phyloP scores from a whole-genome alignment of 2,888 invertebrate genomes.

The Parnassius orleans region DNA sequence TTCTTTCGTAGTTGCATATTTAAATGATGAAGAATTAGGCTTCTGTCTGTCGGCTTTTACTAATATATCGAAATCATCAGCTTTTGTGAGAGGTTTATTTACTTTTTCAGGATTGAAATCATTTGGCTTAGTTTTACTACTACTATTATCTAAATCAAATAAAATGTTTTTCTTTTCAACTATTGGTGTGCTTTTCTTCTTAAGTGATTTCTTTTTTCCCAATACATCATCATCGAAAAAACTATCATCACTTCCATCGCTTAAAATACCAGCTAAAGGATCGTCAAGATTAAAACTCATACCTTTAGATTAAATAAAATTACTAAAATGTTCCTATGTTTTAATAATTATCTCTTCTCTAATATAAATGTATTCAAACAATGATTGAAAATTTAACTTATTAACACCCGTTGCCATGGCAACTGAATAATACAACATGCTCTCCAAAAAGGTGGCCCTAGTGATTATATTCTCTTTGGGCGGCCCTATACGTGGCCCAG shows the following conservation, averaged over 20 bases:
- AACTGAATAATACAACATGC: too few relatives aligned
- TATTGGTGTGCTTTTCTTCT: conserved; percentile 50
- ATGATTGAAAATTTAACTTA: too few relatives aligned
- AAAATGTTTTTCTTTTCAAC: conserved; percentile 62
- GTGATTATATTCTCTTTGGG: too few relatives aligned
- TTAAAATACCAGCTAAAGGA: conserved; percentile 83
- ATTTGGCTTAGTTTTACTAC: conserved; percentile 36
- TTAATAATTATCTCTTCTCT: too few relatives aligned
- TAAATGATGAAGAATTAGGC: conserved; percentile 28
- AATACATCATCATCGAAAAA: conserved; percentile 84
- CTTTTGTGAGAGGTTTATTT: conserved; percentile 47
- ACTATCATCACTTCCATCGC: conserved; percentile 86
- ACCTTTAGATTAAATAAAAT: neutral
- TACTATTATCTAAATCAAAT: conserved; percentile 58
- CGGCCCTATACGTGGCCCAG: too few relatives aligned
- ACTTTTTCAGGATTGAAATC: conserved; percentile 37
- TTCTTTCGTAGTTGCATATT: conserved; percentile 42
- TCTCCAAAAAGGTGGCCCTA: too few relatives aligned
- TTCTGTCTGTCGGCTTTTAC: conserved; percentile 2
- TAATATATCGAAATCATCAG: conserved; percentile 28
- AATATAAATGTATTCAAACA: too few relatives aligned
- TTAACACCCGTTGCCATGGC: too few relatives aligned
- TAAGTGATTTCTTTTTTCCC: conserved; percentile 64
- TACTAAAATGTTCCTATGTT: too few relatives aligned
- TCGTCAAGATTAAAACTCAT: conserved; percentile 74